Evolutionary conservation across 2,888 invertebrate species (phyloP), one percentile per base, ranked within the genome.

Genomic region (Rhingia rostrata): DNA sequence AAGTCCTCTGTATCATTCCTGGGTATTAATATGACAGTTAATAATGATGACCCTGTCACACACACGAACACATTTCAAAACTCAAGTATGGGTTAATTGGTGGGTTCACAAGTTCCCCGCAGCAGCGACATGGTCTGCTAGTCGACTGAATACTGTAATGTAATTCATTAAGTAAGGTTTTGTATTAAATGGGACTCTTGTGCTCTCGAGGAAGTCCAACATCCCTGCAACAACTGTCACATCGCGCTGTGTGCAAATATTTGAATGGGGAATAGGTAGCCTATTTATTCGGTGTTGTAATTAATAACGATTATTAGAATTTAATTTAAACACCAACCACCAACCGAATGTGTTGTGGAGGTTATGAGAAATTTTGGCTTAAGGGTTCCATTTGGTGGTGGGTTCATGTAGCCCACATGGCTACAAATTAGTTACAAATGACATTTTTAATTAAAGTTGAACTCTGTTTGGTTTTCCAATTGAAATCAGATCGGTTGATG

Each of bases 261-360:
- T 66, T 73, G 43, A 49, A 12, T 51, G n/a, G 35, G 58, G 41
- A 22, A 63, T 75, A 47, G 72, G 22, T 72, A 35, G 54, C 33
- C 22, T 49, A 54, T 22, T 7, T 56, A 37, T 63, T 63, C 79
- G 72, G 53, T 67, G 72, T 63, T 67, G 73, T 45, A 78, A 83
- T 83, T 83, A 74, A 73, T 45, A 67, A 22, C 39, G 47, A 58
- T 83, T 51, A 53, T 70, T 49, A 37, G 43, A 53, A 60, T 66
- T 58, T 58, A 37, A 47, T 49, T 47, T 30, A 49, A 66, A 72
- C 72, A 51, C 32, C 51, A 74, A 61, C 7, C 49, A 61, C 7
- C 49, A 54, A 10, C 35, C 22, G 47, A 39, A 3, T 32, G 39
- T 51, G 39, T 35, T 54, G n/a, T n/a, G 4, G 53, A 22, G 43